Evolutionary conservation across 2,888 invertebrate species (phyloP).

Genomic region (Melikaiella ostensackeni): DNA sequence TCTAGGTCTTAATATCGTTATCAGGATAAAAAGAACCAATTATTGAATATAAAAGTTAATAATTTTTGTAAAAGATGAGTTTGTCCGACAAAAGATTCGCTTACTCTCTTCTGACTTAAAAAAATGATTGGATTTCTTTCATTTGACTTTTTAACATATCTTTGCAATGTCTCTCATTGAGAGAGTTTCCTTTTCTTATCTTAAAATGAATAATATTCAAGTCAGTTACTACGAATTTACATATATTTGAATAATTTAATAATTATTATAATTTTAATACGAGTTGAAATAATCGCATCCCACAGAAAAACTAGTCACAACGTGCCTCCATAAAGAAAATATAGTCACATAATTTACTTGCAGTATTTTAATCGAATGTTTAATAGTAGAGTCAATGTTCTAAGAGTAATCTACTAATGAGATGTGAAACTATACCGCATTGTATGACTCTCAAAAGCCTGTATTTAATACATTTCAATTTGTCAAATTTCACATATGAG

Average conservation of each 20-base stretch:
- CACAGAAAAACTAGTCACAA: conserved; percentile 18
- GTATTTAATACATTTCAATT: conserved; percentile 10
- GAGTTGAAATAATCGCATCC: conserved; percentile 9
- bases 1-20: too few relatives aligned
- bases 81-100: too few relatives aligned
- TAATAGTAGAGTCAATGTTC: conserved; percentile 5
- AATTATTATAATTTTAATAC: background rate
- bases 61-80: too few relatives aligned
- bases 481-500: background rate
- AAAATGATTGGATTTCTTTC: too few relatives aligned
- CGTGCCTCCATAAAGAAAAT: background rate
- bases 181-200: background rate
- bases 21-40: too few relatives aligned
- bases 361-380: conserved; percentile 25
- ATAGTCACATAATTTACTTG: conserved; percentile 1
- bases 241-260: background rate
- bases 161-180: background rate
- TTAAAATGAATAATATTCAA: background rate
- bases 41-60: too few relatives aligned
- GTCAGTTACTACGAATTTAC: background rate
- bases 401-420: conserved; percentile 29
- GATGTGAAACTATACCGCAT: conserved; percentile 6
- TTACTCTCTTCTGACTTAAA: too few relatives aligned
- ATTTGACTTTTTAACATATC: background rate
- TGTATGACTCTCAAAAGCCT: conserved; percentile 19